These are phyloP conservation scores for Steinernema carpocapsae DNA, from an alignment of 2,888 invertebrate genomes.

Conservation along the genomic window DNA sequence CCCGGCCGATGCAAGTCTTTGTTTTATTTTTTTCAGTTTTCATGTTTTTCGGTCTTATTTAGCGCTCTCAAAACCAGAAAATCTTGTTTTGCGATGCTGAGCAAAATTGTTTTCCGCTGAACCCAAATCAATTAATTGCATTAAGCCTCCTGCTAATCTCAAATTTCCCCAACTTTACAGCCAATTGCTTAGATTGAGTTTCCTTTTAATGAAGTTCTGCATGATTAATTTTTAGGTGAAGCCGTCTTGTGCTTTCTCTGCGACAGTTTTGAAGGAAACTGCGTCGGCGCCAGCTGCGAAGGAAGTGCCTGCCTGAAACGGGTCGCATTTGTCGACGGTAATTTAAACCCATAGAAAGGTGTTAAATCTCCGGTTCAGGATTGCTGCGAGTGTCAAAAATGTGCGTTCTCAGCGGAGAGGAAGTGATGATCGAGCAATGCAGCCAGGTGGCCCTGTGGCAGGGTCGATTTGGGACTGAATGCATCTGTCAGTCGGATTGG, in stretches of 20 bases:
- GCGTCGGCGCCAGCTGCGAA: conserved; percentile 38
- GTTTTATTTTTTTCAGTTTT: too few species aligned
- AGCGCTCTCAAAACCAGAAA: too few species aligned
- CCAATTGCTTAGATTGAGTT: too few species aligned
- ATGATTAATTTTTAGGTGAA: neutral
- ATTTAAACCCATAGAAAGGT: neutral
- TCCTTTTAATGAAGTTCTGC: too few species aligned
- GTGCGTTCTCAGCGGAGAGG: conserved; percentile 40
- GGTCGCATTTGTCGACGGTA: conserved; percentile 40
- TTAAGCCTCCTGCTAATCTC: too few species aligned
- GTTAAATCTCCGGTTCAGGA: conserved; percentile 33
- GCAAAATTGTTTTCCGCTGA: too few species aligned
- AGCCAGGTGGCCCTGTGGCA: conserved; percentile 40
- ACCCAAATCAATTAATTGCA: too few species aligned
- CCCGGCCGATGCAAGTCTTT: conserved; percentile 46
- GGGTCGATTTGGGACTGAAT: conserved; percentile 40
- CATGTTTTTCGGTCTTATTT: too few species aligned
- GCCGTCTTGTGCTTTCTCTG: conserved; percentile 28
- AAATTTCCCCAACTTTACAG: too few species aligned
- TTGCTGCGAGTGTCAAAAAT: conserved; percentile 41
- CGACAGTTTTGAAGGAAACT: conserved; percentile 32
- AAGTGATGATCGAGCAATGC: conserved; percentile 36
- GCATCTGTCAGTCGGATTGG: conserved; percentile 43
- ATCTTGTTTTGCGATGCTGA: too few species aligned
- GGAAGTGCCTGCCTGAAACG: conserved; percentile 45